These are phyloP conservation scores for Turdus rufiventris DNA, from an alignment of 2,113 vertebrate species.

Conservation along the genomic window DNA sequence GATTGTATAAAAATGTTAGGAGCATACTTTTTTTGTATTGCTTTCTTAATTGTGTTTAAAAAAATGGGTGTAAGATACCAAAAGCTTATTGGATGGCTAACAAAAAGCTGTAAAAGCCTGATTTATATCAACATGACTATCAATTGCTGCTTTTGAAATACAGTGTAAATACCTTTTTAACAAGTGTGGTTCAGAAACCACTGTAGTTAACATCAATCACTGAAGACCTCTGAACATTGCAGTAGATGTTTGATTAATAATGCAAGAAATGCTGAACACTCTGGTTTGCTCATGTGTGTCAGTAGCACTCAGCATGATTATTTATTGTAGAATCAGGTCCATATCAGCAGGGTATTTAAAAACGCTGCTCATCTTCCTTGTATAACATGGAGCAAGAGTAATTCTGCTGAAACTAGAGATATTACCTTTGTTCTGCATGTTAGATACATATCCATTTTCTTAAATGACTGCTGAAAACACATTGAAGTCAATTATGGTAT, in stretches of 20 bases:
- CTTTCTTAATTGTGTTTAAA: not conserved
- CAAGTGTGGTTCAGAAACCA: not conserved
- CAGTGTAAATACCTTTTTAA: not conserved
- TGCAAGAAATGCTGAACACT: not conserved
- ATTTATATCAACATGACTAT: not conserved
- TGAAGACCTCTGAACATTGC: not conserved
- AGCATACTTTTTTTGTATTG: not conserved
- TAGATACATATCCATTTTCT: not conserved
- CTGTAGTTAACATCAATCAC: not conserved
- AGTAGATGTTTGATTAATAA: not conserved
- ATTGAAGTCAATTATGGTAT: not conserved
- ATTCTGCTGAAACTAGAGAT: not conserved
- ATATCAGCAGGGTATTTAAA: not conserved
- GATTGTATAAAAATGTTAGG: not conserved
- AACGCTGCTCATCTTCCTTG: not conserved
- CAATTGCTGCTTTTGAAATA: not conserved
- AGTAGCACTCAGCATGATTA: not conserved
- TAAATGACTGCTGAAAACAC: not conserved
- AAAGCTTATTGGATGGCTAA: not conserved
- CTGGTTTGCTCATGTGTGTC: not conserved
- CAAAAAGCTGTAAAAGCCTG: not conserved
- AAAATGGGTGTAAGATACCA: not conserved
- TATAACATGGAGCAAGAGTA: not conserved
- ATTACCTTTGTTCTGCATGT: not conserved
- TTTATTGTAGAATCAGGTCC: not conserved